These are phyloP conservation scores for Hypanus sabinus DNA, from an alignment of 2,113 vertebrate genomes.

Conservation along the genomic window DNA sequence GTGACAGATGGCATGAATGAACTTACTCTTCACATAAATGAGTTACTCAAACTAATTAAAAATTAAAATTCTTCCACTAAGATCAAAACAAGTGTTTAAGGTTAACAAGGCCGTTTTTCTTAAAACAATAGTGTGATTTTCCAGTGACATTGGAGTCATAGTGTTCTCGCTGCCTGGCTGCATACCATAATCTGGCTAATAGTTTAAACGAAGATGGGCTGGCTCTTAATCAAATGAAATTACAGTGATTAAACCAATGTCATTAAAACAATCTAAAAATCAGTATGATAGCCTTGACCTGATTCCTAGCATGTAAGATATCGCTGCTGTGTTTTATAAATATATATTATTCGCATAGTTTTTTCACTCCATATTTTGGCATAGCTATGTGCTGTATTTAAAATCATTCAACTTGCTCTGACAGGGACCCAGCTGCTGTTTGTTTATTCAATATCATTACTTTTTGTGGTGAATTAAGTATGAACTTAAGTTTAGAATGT, in stretches of 20 bases:
- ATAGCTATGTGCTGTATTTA: not conserved
- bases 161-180: not conserved
- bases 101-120: not conserved
- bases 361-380: not conserved
- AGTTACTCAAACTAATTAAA: conserved; percentile 3
- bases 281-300: not conserved
- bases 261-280: conserved; percentile 21
- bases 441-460: not conserved
- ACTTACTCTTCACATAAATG: not conserved
- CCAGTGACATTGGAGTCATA: not conserved
- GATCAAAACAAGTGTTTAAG: not conserved
- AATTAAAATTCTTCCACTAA: conserved; percentile 11
- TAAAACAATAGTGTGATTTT: not conserved
- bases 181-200: conserved; percentile 14
- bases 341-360: not conserved
- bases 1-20: not conserved
- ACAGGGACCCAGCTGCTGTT: not conserved
- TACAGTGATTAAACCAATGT: conserved; percentile 21
- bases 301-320: not conserved
- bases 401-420: not conserved
- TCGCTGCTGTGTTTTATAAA: conserved; percentile 18
- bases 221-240: conserved; percentile 7
- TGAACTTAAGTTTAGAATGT: not conserved
- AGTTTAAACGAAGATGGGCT: conserved; percentile 12
- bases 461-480: not conserved